Percentiles rank a stretch among this genome's conserved stretches.
phyloP scores from a whole-genome alignment of 2,113 vertebrate genomes.

The Leuciscus idus region DNA sequence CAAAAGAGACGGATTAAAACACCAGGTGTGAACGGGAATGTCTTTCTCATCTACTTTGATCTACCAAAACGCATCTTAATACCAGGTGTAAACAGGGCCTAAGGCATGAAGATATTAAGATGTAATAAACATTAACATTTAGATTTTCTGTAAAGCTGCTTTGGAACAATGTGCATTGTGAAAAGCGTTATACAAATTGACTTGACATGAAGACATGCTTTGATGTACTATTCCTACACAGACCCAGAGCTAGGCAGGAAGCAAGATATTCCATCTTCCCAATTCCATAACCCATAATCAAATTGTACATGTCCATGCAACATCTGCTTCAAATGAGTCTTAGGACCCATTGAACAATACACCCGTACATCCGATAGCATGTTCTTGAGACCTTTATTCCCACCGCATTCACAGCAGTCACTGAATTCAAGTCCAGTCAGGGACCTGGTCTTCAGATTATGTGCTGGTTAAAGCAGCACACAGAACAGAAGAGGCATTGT shows the following conservation, averaged over 20 bases:
- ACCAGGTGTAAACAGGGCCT: too few species aligned
- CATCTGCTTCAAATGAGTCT: conserved; percentile 30
- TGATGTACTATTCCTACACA: neutral
- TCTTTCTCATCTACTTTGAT: too few species aligned
- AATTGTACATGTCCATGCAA: conserved; percentile 62
- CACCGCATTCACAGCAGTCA: neutral
- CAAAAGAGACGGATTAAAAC: too few species aligned
- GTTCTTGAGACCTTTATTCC: neutral
- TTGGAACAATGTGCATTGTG: too few species aligned
- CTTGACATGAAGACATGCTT: too few species aligned
- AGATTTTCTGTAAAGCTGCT: too few species aligned
- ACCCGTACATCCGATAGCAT: neutral
- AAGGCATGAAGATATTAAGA: too few species aligned
- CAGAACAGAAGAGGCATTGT: conserved; percentile 39
- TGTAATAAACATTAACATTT: too few species aligned
- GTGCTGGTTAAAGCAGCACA: neutral
- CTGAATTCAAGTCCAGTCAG: neutral
- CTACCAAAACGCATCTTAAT: too few species aligned
- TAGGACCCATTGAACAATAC: neutral
- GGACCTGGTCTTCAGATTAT: neutral
- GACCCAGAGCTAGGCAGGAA: neutral
- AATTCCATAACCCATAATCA: conserved; percentile 57
- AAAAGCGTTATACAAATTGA: too few species aligned
- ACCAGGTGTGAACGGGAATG: too few species aligned
- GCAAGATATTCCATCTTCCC: conserved; percentile 38